Evolutionary conservation across 1,140 invertebrate genomes (phyloP), one percentile per base, ranked within the genome.

Genomic region (Drosophila nikananu): DNA sequence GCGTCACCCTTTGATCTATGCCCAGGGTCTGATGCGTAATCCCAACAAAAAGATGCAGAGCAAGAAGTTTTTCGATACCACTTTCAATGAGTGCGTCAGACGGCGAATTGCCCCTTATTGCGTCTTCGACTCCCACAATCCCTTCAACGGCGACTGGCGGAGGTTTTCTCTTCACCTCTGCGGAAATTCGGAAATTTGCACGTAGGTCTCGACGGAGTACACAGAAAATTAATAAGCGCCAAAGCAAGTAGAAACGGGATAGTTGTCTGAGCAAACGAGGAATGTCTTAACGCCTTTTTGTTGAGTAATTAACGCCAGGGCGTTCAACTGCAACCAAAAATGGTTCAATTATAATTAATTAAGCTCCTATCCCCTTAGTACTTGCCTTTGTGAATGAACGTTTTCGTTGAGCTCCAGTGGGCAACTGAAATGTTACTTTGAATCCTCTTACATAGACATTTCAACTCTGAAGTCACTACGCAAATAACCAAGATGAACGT

Each of bases 61-160:
- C 90, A 96, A 96, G n/a, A 94, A 95, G 42, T 98, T 96, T 96
- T 93, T 98, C 2, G 97, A 97, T 91, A 97, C 97, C 95, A 96
- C 97, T 86, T 98, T 97, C 92, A 97, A 98, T 91, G 96, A 96
- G 3, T 98, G 97, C 82, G 97, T 98, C 13, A 92, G 96, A 60
- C 95, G 95, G 52, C 96, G 76, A 0, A 73, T 96, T 0, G 96
- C 97, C 84, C 94, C 96, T 27, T 96, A 97, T 91, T 98, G 97
- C 67, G 67, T 78, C 10, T 92, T 87, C 90, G 92, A 97, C 21
- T 94, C 96, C 64, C 96, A 97, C 0, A 64, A 68, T 95, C 96
- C 83, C 94, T 96, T 12, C 94, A 96, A 91, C 77, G 96, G 96
- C 6, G 96, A 97, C 93, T 96, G 97, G 93, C 94, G 97, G 55